A percentile compares a stretch with the other conserved stretches of the same genome.
Conservation (phyloP, 2,888 invertebrate species). For the Apodemia hepburni region DNA sequence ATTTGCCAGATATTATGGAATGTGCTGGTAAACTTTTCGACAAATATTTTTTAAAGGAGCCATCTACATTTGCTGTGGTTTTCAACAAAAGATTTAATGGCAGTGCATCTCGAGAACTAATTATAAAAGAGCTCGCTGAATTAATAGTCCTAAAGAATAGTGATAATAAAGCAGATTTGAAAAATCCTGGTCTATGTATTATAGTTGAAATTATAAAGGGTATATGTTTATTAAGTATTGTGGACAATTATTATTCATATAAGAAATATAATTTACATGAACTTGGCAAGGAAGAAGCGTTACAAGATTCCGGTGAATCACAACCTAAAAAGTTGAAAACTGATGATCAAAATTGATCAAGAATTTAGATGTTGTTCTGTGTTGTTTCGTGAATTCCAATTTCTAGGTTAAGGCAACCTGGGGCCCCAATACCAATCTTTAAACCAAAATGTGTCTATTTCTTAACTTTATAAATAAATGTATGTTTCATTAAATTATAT, state of each 20-base stretch:
- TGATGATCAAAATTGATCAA: conserved; percentile 41
- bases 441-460: conserved; percentile 51
- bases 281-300: conserved; percentile 64
- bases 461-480: conserved; percentile 34
- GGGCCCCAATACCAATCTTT: conserved; percentile 62
- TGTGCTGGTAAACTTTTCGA: conserved; percentile 84
- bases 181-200: conserved; percentile 87
- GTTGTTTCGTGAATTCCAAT: conserved; percentile 34
- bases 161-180: conserved; percentile 89
- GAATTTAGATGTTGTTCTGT: conserved; percentile 24
- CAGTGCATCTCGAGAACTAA: conserved; percentile 83
- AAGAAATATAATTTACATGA: conserved; percentile 93
- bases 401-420: conserved; percentile 55
- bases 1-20: conserved; percentile 86
- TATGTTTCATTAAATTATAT: conserved; percentile 31
- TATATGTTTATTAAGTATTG: conserved; percentile 89
- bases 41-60: conserved; percentile 85
- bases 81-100: conserved; percentile 90
- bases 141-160: conserved; percentile 84
- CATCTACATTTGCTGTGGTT: conserved; percentile 87
- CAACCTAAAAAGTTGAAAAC: conserved; percentile 69
- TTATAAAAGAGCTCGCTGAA: conserved; percentile 87
- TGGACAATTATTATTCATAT: conserved; percentile 87
- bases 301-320: conserved; percentile 58
- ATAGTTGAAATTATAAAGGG: conserved; percentile 91